Conservation (phyloP, 2,113 vertebrate genomes). For the Upupa epops region DNA sequence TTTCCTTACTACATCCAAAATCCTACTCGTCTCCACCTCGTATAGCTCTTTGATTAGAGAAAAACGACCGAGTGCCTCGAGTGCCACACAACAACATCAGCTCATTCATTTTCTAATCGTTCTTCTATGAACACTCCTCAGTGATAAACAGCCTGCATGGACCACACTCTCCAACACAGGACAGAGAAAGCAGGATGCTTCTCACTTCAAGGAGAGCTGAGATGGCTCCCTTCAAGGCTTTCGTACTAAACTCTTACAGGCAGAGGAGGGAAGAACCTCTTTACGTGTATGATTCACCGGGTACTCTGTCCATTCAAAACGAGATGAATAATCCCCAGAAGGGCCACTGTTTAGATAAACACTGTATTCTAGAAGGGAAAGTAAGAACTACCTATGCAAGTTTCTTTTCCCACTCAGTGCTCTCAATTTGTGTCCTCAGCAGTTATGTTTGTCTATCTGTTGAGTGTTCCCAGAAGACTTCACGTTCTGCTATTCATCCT, state of each 20-base stretch:
- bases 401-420: not conserved
- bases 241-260: not conserved
- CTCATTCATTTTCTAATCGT: not conserved
- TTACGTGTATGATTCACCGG: conserved; percentile 5
- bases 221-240: not conserved
- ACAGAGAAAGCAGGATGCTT: not conserved
- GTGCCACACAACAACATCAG: not conserved
- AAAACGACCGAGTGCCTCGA: not conserved
- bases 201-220: not conserved
- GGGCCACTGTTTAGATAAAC: not conserved
- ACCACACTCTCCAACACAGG: not conserved
- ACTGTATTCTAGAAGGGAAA: not conserved
- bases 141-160: not conserved
- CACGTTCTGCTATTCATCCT: not conserved
- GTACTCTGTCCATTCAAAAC: not conserved
- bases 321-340: not conserved
- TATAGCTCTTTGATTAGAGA: not conserved
- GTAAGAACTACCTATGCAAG: not conserved
- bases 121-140: not conserved
- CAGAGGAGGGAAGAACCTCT: not conserved
- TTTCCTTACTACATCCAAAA: not conserved
- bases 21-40: not conserved
- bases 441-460: not conserved
- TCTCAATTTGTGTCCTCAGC: not conserved
- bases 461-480: not conserved